Evolutionary conservation across 1,140 invertebrate species (phyloP).

Genomic region (Gryon sp.): DNA sequence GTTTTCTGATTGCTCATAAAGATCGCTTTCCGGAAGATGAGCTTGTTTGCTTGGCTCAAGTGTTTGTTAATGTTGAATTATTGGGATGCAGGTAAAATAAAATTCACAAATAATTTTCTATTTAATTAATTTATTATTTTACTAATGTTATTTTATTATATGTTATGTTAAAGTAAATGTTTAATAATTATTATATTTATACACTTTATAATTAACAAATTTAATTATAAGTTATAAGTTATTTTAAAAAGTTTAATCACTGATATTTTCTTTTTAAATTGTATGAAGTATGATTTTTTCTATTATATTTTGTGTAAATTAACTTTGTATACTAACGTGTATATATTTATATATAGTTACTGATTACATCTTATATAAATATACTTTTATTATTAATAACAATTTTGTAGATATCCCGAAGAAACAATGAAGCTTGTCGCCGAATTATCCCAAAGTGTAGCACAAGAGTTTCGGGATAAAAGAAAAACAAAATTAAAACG

Average conservation of each 20-base stretch:
- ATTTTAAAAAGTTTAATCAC: background rate
- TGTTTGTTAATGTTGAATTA: constrained; percentile 90
- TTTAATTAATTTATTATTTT: background rate
- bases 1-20: constrained; percentile 87
- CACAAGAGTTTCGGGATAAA: constrained; percentile 84
- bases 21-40: constrained; percentile 86
- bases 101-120: background rate
- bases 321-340: no score
- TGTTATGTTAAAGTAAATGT: no score
- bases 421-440: constrained; percentile 88
- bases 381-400: constrained; percentile 23
- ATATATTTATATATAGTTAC: no score
- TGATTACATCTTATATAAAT: constrained; percentile 1
- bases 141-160: no score
- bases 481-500: constrained; percentile 85
- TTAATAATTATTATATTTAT: no score
- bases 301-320: no score
- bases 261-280: no score
- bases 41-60: constrained; percentile 89
- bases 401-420: constrained; percentile 84
- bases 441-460: constrained; percentile 86
- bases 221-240: background rate
- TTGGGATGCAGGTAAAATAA: constrained; percentile 91
- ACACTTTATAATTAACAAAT: no score
- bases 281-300: no score